Evolutionary conservation across 2,888 invertebrate species (phyloP).

Genomic region (Drosophila putrida): DNA sequence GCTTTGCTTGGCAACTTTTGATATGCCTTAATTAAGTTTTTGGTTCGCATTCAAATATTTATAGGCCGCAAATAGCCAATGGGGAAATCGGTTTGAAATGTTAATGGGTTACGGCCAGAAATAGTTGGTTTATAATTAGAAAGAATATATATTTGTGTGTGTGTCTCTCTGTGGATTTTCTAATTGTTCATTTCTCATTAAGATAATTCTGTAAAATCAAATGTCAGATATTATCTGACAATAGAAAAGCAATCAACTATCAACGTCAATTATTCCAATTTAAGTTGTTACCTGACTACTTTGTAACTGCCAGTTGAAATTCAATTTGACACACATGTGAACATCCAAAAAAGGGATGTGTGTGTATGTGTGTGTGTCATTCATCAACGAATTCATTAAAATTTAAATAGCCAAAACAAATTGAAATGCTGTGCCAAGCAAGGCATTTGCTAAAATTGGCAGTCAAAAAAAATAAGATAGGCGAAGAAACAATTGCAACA

Average conservation of each 20-base stretch:
- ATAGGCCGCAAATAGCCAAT: slow-evolving; percentile 56
- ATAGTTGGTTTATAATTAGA: slow-evolving; percentile 59
- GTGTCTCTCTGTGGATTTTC: not conserved
- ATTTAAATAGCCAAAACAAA: slow-evolving; percentile 69
- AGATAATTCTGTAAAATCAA: slow-evolving; percentile 4
- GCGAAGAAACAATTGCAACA: slow-evolving; percentile 34
- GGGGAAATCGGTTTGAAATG: slow-evolving; percentile 52
- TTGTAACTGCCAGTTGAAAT: slow-evolving; percentile 40
- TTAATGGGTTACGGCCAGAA: slow-evolving; percentile 61
- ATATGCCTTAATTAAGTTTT: slow-evolving; percentile 61
- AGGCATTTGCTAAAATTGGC: slow-evolving; percentile 76
- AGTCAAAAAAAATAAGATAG: slow-evolving; percentile 16
- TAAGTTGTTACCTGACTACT: slow-evolving; percentile 21
- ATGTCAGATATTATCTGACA: slow-evolving; percentile 8
- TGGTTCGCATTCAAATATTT: slow-evolving; percentile 53
- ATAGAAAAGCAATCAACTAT: slow-evolving; percentile 31
- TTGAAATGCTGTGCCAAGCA: slow-evolving; percentile 68
- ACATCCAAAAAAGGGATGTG: slow-evolving; percentile 15
- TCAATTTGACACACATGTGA: slow-evolving; percentile 51
- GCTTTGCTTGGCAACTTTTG: slow-evolving; percentile 58
- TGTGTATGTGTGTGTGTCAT: slow-evolving; percentile 41
- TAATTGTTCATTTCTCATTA: slow-evolving; percentile 6
- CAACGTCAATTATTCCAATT: slow-evolving; percentile 41
- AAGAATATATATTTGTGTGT: not conserved
- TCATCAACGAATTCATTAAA: slow-evolving; percentile 68